Evolutionary conservation across 2,888 invertebrate genomes (phyloP), one percentile per base, ranked within the genome.

Genomic region (Leistus spinibarbis): DNA sequence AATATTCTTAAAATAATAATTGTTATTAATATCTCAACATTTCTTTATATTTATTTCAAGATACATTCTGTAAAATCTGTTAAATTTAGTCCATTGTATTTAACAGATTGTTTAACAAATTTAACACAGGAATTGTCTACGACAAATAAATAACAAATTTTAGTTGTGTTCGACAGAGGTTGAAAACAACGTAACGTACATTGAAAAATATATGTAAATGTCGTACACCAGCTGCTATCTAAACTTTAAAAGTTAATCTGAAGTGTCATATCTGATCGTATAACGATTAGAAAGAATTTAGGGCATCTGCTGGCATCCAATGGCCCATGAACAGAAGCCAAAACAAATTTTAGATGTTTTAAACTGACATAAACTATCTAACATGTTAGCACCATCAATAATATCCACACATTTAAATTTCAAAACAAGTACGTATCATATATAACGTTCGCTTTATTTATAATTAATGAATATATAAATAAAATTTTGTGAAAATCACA

Each of bases 141-240:
- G 56, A 69, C 69, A 69, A 70, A 70, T 53, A 57, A 60, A 24
- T 13, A 54, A 69, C 69, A 69, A 70, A 70, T 70, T 70, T 62
- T 70, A 70, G 40, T 3, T 40, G 40, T 40, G 40, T 40, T 40
- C 40, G 40, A 40, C 40, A 40, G 40, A 40, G 40, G 40, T 40
- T 40, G 7, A 71, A 64, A 24, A 64, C 64, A 64, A 62, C 54
- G 70, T 24, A 60, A 72, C 63, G 17, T 75, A 76, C 69, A 69
- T 40, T 69, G 64, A 69, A 67, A 62, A 76, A 64, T 79, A 80
- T 81, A 80, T 81, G 82, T 83, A 84, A 83, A 82, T 79, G 82
- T 83, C 82, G 81, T 83, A 83, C 83, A 84, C 82, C 83, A 82
- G 82, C 79, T 81, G 83, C 84, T 84, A 84, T 83, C 82, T 82